phyloP scores from a whole-genome alignment of 2,888 invertebrate genomes.

The Blastobasis lacticolella region DNA sequence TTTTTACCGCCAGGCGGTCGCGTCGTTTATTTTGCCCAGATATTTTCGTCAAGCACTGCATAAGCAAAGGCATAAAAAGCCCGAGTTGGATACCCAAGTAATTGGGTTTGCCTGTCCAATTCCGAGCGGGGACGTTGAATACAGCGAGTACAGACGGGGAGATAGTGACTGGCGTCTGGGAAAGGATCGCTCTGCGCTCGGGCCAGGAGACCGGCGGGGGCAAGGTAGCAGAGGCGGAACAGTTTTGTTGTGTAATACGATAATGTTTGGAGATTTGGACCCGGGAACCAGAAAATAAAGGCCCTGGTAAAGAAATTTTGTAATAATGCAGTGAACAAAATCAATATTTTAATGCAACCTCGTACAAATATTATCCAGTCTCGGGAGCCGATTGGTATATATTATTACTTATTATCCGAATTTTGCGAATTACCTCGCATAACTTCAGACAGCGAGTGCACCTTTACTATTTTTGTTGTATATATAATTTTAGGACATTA shows the following conservation, averaged over 20 bases:
- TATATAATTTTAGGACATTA: too few relatives aligned
- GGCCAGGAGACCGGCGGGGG: constrained; percentile 6
- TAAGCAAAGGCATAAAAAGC: constrained; percentile 28
- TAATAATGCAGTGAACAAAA: background rate
- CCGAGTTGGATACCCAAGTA: constrained; percentile 21
- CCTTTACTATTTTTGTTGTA: too few relatives aligned
- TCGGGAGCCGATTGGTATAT: background rate
- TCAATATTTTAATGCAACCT: background rate
- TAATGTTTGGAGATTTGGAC: background rate
- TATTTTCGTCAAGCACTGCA: too few relatives aligned
- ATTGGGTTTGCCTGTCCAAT: constrained; percentile 38
- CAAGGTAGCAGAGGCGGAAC: background rate
- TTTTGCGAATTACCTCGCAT: too few relatives aligned
- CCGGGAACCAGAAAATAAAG: background rate
- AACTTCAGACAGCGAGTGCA: too few relatives aligned
- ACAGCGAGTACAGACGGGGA: constrained; percentile 24
- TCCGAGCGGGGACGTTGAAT: constrained; percentile 23
- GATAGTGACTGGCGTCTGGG: constrained; percentile 31
- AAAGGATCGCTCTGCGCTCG: constrained; percentile 25
- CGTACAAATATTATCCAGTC: background rate
- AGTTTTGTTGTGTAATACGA: background rate
- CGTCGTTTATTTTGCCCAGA: background rate
- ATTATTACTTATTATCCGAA: too few relatives aligned
- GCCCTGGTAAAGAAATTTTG: background rate
- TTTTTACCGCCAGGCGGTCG: background rate